These are phyloP conservation scores for Paracanthobrama guichenoti DNA, from an alignment of 2,113 vertebrate species.

Conservation along the genomic window DNA sequence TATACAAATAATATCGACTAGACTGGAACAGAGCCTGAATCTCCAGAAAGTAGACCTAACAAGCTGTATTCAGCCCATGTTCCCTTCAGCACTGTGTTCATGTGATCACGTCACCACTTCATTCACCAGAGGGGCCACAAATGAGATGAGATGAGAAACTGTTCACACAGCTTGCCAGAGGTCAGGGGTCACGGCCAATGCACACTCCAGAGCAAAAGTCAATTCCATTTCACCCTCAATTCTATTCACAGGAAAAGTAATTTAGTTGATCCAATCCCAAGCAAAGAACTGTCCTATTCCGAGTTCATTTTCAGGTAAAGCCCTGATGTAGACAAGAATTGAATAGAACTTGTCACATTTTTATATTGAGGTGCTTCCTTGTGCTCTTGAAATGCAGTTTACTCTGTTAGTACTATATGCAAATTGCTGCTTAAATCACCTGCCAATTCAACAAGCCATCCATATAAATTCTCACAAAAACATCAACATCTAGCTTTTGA, in stretches of 20 bases:
- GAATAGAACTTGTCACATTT: slow-evolving; percentile 16
- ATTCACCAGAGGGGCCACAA: slow-evolving; percentile 20
- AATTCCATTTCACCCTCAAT: slow-evolving; percentile 41
- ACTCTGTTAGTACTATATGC: neutral
- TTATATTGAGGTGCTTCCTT: slow-evolving; percentile 9
- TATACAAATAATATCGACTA: neutral
- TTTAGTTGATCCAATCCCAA: slow-evolving; percentile 15
- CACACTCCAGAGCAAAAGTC: slow-evolving; percentile 20
- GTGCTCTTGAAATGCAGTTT: slow-evolving; percentile 11
- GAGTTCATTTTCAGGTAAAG: neutral
- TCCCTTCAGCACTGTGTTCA: neutral
- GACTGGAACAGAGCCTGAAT: neutral
- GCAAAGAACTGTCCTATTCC: neutral
- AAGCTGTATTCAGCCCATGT: neutral
- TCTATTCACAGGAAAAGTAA: slow-evolving; percentile 30
- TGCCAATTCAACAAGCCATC: slow-evolving; percentile 3
- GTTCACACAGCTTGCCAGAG: slow-evolving; percentile 3
- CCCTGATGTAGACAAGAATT: neutral
- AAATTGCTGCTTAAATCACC: slow-evolving; percentile 16
- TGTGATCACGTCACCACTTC: slow-evolving; percentile 20
- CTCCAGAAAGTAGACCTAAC: neutral
- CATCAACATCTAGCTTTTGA: slow-evolving; percentile 14
- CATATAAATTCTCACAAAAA: slow-evolving; percentile 32
- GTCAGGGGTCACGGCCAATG: slow-evolving; percentile 33
- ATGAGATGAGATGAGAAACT: slow-evolving; percentile 33